These are phyloP conservation scores for Galerucella pusilla DNA, from an alignment of 2,888 invertebrate genomes.

Conservation along the genomic window DNA sequence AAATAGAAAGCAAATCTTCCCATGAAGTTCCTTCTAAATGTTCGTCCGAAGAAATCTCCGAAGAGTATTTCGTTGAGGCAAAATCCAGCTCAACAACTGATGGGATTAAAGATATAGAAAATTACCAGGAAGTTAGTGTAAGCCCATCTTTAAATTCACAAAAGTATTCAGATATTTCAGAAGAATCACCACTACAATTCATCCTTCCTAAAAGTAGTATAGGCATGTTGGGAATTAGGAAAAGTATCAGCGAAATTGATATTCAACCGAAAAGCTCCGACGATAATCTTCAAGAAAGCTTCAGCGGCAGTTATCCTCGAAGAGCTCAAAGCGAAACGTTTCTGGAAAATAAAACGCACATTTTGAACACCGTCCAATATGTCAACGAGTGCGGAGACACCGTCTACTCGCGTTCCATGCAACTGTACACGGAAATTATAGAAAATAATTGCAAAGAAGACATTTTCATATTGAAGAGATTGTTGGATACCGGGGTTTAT, in stretches of 20 bases:
- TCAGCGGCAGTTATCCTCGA: not conserved
- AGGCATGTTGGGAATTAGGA: not conserved
- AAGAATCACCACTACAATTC: not conserved
- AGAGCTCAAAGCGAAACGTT: not conserved
- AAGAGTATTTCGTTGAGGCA: not conserved
- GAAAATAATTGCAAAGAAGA: constrained; percentile 22
- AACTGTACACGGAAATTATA: not conserved
- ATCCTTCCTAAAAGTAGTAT: not conserved
- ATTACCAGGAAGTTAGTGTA: not conserved
- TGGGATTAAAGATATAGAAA: not conserved
- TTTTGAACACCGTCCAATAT: not conserved
- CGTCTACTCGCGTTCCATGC: not conserved
- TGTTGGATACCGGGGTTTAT: constrained; percentile 21
- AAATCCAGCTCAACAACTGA: not conserved
- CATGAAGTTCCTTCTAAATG: not conserved
- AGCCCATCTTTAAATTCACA: not conserved
- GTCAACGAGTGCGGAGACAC: not conserved
- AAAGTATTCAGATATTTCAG: not conserved
- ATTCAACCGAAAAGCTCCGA: not conserved
- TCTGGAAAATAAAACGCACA: constrained; percentile 6
- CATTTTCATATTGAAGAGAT: constrained; percentile 15
- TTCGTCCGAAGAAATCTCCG: not conserved
- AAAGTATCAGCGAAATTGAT: constrained; percentile 8
- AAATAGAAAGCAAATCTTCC: not conserved
- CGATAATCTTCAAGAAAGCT: not conserved